A percentile compares a stretch with the other conserved stretches of the same genome.
phyloP scores from a whole-genome alignment of 2,888 invertebrate genomes.

The Pedicia rivosa region DNA sequence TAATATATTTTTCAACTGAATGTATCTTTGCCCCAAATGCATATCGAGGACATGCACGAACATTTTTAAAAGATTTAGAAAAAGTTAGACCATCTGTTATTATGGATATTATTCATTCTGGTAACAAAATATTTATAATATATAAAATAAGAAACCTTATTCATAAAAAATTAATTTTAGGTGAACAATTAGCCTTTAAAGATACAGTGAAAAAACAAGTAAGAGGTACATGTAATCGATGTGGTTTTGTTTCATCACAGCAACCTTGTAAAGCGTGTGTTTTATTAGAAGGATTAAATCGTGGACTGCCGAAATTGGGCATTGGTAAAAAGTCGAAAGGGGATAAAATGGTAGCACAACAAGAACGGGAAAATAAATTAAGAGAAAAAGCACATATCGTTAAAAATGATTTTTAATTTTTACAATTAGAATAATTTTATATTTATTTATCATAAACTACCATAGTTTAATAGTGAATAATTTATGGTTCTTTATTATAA shows the following conservation, averaged over 20 bases:
- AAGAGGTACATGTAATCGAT: constrained; percentile 63
- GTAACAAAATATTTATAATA: not conserved
- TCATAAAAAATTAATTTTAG: too few relatives aligned
- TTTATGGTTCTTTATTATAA: too few relatives aligned
- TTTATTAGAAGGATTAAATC: constrained; percentile 85
- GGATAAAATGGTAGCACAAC: constrained; percentile 45
- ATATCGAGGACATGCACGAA: constrained; percentile 81
- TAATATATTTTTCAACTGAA: constrained; percentile 97
- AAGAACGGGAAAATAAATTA: constrained; percentile 25
- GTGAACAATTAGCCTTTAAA: constrained; percentile 71
- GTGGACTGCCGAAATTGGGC: constrained; percentile 80
- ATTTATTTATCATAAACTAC: too few relatives aligned
- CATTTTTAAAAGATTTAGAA: constrained; percentile 87
- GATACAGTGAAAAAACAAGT: constrained; percentile 68
- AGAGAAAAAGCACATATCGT: constrained; percentile 28
- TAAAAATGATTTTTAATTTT: constrained; percentile 31
- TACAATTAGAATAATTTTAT: too few relatives aligned
- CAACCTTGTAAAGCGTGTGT: constrained; percentile 93
- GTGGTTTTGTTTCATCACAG: constrained; percentile 86
- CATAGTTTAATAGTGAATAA: too few relatives aligned
- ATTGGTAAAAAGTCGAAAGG: constrained; percentile 78
- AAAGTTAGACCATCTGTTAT: constrained; percentile 82
- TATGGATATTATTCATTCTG: constrained; percentile 81
- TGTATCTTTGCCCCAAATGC: constrained; percentile 98
- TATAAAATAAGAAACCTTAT: too few relatives aligned